Evolutionary conservation across 2,888 invertebrate species (phyloP), one percentile per base, ranked within the genome.

Genomic region (Parthenolecanium corni): DNA sequence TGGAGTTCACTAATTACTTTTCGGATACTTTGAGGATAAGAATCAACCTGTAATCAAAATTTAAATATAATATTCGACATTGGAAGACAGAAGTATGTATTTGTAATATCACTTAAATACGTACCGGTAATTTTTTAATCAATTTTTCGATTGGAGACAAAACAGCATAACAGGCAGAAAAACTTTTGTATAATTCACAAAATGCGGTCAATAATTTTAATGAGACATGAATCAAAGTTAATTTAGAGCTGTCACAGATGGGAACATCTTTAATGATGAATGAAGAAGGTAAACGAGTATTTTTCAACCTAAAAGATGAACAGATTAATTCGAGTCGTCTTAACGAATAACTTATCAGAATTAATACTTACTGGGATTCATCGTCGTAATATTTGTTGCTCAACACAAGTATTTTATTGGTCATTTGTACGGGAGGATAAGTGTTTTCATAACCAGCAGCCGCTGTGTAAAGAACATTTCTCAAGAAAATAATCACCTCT

Each of bases 401-500:
- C 58, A 58, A 49, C 4, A 16, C 21, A 6, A 62, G 52, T 4
- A 21, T 47, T 63, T 63, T 63, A 47, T 38, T 52, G 20, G 44
- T 53, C 12, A 52, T 31, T 42, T 47, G 53, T 18, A 53, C 44
- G 6, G 63, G 63, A 21, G 54, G 63, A 38, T 36, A 20, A 12
- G 47, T 47, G 31, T 58, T 49, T 38, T 51, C 31, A 4, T 31
- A 47, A 38, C 49, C 36, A 1, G 58, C 47, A 5, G 49, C 46
- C 12, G 58, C 58, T 2, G 46, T 58, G 49, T 49, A 58, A 2
- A 58, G 51, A 38, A 58, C 58, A 23, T 47, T 89, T 66, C 81
- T 76, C 6, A 94, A 75, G 70, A 85, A 93, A 72, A 86, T 89
- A 1, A 93, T 76, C 0, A 81, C 85, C 16, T 89, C 82, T 0